These are phyloP conservation scores for Ctena decussata DNA, from an alignment of 2,888 invertebrate species.

Conservation along the genomic window DNA sequence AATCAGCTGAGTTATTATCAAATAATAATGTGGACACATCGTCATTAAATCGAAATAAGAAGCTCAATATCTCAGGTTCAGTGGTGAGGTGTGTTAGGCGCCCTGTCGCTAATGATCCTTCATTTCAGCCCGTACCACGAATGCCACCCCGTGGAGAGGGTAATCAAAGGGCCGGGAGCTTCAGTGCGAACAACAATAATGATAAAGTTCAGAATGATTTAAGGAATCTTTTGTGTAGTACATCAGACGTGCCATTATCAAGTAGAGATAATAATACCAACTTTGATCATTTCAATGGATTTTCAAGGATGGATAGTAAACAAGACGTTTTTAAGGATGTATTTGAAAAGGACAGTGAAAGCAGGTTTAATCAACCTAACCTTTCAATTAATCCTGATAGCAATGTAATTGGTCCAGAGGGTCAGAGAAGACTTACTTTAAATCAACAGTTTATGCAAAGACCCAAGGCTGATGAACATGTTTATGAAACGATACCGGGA, in stretches of 20 bases:
- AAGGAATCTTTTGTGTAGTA: conserved; percentile 64
- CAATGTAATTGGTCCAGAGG: conserved; percentile 21
- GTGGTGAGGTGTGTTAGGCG: conserved; percentile 69
- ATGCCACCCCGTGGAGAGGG: conserved; percentile 46
- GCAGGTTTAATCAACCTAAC: conserved; percentile 47
- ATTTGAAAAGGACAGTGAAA: conserved; percentile 41
- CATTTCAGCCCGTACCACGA: conserved; percentile 37
- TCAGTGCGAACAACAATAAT: conserved; percentile 37
- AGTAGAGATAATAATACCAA: conserved; percentile 56
- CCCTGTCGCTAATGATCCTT: conserved; percentile 61
- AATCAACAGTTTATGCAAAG: conserved; percentile 58
- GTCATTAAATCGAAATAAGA: conserved; percentile 30
- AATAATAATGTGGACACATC: conserved; percentile 40
- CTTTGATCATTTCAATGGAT: conserved; percentile 40
- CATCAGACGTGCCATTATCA: conserved; percentile 58
- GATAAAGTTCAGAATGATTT: conserved; percentile 68
- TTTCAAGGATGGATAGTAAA: conserved; percentile 44
- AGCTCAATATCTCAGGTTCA: conserved; percentile 44
- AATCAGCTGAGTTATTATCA: conserved; percentile 32
- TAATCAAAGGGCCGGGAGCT: conserved; percentile 40
- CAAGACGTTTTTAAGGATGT: conserved; percentile 34
- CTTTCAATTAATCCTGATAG: conserved; percentile 50
- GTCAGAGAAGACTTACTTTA: conserved; percentile 52
- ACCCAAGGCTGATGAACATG: conserved; percentile 70
- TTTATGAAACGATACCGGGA: conserved; percentile 75